phyloP scores from a whole-genome alignment of 2,113 vertebrate species.

The Pangasianodon hypophthalmus region DNA sequence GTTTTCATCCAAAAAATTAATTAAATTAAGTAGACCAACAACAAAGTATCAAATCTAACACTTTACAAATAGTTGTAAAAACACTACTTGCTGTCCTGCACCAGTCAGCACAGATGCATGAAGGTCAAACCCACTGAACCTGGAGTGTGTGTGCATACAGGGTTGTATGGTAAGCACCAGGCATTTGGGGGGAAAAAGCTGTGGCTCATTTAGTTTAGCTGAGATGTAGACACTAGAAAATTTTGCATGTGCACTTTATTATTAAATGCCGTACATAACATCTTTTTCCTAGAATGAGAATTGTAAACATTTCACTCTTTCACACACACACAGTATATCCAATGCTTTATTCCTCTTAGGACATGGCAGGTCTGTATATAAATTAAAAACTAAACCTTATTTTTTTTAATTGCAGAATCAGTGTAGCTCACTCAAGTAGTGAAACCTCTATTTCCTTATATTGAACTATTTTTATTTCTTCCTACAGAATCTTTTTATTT shows the following conservation, averaged over 20 bases:
- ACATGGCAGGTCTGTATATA: neutral
- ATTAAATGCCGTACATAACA: neutral
- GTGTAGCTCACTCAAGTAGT: slow-evolving; percentile 17
- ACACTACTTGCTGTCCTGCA: neutral
- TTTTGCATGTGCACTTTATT: neutral
- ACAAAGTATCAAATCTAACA: neutral
- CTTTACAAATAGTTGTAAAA: neutral
- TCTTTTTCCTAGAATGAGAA: neutral
- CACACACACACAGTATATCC: neutral
- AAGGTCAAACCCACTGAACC: neutral
- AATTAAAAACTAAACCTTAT: neutral
- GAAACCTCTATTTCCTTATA: slow-evolving; percentile 10
- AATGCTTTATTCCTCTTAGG: neutral
- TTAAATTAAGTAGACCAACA: neutral
- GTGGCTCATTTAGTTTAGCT: neutral
- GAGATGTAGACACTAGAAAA: neutral
- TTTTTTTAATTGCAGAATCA: slow-evolving; percentile 28
- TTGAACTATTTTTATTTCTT: neutral
- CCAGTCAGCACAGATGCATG: neutral
- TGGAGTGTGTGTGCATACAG: neutral
- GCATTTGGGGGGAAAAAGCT: neutral
- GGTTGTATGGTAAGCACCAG: neutral
- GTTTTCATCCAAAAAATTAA: neutral
- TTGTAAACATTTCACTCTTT: neutral
- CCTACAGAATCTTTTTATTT: slow-evolving; percentile 43